phyloP scores from a whole-genome alignment of 2,888 invertebrate species.

The Hartigia nigra region DNA sequence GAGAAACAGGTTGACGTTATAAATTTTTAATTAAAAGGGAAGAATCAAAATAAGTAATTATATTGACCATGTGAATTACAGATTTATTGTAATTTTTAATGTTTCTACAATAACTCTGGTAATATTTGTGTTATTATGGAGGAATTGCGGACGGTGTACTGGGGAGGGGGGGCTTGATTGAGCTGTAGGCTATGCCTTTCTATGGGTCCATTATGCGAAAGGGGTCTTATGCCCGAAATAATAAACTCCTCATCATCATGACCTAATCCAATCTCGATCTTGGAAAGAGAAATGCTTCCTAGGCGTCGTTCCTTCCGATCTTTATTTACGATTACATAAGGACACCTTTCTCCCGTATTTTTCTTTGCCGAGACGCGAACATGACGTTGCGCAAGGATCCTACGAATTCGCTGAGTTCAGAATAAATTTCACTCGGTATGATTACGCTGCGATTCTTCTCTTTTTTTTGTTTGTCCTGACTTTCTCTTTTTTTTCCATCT shows the following conservation, averaged over 20 bases:
- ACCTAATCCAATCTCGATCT: conserved; percentile 44
- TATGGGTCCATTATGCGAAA: background rate
- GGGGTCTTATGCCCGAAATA: background rate
- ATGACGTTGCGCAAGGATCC: conserved; percentile 33
- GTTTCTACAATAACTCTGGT: background rate
- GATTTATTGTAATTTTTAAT: too few species aligned
- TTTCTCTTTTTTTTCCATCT: background rate
- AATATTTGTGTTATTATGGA: background rate
- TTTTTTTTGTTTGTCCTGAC: background rate
- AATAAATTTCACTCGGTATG: conserved; percentile 40
- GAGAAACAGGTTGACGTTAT: background rate
- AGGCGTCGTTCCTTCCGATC: conserved; percentile 32
- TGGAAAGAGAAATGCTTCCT: conserved; percentile 39
- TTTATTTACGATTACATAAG: conserved; percentile 46
- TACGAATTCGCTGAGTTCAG: conserved; percentile 34
- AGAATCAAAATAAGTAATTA: too few species aligned
- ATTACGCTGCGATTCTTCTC: background rate
- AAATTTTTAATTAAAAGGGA: background rate
- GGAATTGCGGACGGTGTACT: background rate
- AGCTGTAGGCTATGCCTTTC: background rate
- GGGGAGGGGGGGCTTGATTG: background rate
- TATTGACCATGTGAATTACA: too few species aligned
- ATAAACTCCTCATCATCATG: conserved; percentile 27
- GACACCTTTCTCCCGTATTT: conserved; percentile 47
- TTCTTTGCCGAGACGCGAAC: background rate